Percentiles rank a stretch among this genome's conserved stretches.
These are phyloP conservation scores for Nomada hirtipes DNA, from an alignment of 2,888 invertebrate species.

Conservation along the genomic window DNA sequence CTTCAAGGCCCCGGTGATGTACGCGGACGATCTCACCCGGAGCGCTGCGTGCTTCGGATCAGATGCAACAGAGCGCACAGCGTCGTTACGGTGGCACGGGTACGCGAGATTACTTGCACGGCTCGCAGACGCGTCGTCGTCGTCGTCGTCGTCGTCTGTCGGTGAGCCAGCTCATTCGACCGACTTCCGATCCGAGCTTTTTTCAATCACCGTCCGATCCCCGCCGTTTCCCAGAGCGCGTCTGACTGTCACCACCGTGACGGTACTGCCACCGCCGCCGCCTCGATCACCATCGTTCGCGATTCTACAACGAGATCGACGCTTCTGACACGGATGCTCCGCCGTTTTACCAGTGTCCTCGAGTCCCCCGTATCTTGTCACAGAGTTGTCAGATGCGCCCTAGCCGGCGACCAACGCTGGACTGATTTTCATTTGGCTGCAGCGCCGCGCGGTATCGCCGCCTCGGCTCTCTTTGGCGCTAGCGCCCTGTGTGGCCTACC, in stretches of 20 bases:
- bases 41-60: not conserved
- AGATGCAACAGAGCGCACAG: not conserved
- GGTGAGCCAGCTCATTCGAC: conserved; percentile 35
- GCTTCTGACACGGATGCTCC: conserved; percentile 36
- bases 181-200: conserved; percentile 33
- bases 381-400: conserved; percentile 76
- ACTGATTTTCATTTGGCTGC: conserved; percentile 82
- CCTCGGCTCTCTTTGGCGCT: conserved; percentile 72
- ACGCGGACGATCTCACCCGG: not conserved
- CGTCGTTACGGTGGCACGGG: not conserved
- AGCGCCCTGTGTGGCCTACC: conserved; percentile 66
- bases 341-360: conserved; percentile 39
- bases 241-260: conserved; percentile 56
- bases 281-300: not conserved
- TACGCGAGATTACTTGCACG: conserved; percentile 17
- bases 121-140: conserved; percentile 40
- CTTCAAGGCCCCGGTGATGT: not conserved
- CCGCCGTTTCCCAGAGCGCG: conserved; percentile 57
- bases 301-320: conserved; percentile 21
- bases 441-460: conserved; percentile 78
- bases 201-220: conserved; percentile 39
- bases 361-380: conserved; percentile 41
- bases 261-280: conserved; percentile 34
- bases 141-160: conserved; percentile 8
- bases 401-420: conserved; percentile 82